These are phyloP conservation scores for Podotricha telesiphe DNA, from an alignment of 2,888 invertebrate genomes.

Conservation along the genomic window DNA sequence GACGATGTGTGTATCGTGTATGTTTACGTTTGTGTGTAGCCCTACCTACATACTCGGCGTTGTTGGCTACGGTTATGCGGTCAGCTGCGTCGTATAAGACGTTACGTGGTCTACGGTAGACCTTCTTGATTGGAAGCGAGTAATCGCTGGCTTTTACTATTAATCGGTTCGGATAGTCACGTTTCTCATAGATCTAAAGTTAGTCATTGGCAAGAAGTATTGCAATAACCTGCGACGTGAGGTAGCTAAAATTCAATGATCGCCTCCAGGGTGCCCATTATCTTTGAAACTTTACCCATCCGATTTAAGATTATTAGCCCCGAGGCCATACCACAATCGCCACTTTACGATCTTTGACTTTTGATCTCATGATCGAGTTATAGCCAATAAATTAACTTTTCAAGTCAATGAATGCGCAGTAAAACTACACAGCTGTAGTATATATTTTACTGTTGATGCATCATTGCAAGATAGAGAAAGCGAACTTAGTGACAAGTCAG, in stretches of 20 bases:
- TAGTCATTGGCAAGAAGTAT: conserved; percentile 9
- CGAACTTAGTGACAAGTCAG: too few species aligned
- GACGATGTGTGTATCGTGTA: too few species aligned
- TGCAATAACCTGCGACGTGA: conserved; percentile 35
- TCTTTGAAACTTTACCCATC: conserved; percentile 39
- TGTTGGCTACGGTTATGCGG: too few species aligned
- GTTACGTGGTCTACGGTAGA: too few species aligned
- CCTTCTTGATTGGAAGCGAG: too few species aligned
- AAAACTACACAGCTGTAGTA: background rate
- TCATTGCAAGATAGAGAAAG: too few species aligned
- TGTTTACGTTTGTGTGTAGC: too few species aligned
- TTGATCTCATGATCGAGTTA: conserved; percentile 25
- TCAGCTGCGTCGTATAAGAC: too few species aligned
- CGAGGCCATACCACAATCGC: conserved; percentile 31
- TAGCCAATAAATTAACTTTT: conserved; percentile 23
- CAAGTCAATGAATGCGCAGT: conserved; percentile 4
- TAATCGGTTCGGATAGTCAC: background rate
- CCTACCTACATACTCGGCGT: too few species aligned
- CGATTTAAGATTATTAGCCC: conserved; percentile 40
- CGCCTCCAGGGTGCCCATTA: conserved; percentile 39
- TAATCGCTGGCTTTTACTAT: too few species aligned
- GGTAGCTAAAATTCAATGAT: conserved; percentile 39
- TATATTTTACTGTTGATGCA: background rate
- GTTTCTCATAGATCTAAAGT: conserved; percentile 20
- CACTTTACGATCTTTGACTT: conserved; percentile 34